Percentiles rank a stretch among this genome's conserved stretches.
These are phyloP conservation scores for Lucinisca nassula DNA, from an alignment of 2,888 invertebrate genomes.

Conservation along the genomic window DNA sequence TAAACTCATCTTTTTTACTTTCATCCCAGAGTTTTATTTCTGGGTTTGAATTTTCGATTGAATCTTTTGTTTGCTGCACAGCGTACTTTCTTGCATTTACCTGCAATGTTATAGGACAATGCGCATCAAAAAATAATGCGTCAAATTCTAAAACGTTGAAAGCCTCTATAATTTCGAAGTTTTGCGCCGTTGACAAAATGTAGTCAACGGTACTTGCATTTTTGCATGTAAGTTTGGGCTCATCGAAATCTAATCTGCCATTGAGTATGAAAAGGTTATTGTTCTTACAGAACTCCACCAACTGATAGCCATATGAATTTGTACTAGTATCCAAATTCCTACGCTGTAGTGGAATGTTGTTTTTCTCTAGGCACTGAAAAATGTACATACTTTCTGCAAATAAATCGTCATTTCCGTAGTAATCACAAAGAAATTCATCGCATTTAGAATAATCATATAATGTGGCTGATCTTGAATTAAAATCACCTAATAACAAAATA, in stretches of 20 bases:
- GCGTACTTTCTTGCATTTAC: too few species aligned
- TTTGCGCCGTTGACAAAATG: neutral
- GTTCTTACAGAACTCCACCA: slow-evolving; percentile 8
- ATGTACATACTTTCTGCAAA: neutral
- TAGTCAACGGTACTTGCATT: neutral
- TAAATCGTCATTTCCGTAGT: neutral
- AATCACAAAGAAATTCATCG: neutral
- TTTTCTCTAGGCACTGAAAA: neutral
- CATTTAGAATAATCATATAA: neutral
- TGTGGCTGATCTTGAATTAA: neutral
- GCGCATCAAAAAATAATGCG: neutral
- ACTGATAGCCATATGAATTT: slow-evolving; percentile 8
- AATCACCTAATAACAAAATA: neutral
- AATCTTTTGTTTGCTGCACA: too few species aligned
- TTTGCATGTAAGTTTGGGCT: neutral
- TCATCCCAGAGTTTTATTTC: neutral
- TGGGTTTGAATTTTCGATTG: too few species aligned
- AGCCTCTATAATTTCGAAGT: neutral
- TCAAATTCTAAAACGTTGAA: neutral
- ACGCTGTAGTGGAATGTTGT: neutral
- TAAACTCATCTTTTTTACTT: neutral
- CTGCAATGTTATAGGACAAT: neutral
- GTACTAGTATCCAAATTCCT: neutral
- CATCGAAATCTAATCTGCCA: neutral
- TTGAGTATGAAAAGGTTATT: slow-evolving; percentile 3